Evolutionary conservation across 35 echinoderm and acorn worm genomes (phyloP), one percentile per base, ranked within the genome.

Genomic region (Heliocidaris erythrogramma): DNA sequence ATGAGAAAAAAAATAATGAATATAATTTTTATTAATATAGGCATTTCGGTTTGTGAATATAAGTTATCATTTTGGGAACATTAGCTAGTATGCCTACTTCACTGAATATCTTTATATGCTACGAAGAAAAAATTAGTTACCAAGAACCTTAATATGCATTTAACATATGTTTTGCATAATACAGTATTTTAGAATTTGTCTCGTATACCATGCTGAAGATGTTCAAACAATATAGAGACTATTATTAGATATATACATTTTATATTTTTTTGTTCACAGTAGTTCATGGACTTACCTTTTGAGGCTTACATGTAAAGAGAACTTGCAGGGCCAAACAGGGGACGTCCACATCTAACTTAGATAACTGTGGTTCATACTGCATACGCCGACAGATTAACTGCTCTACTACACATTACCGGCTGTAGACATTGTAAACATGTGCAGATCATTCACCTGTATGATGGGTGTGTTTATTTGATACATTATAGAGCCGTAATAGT

Each of bases 381-480:
- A 71, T 71, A 71, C 11, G 61, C 24, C 24, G 61, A 71, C 61
- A 71, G 61, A 71, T 71, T 71, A 71, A 71, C 11, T 71, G 61
- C 61, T 71, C 11, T 71, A 71, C 61, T 24, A 71, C 61, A 71
- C 61, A 71, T 71, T 13, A 11, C 61, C 61, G 61, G n/a, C n/a
- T n/a, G n/a, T n/a, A n/a, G n/a, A n/a, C n/a, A n/a, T 24, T 71
- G 61, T 71, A 71, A 71, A 71, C 61, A 71, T 71, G 61, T 71
- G 61, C 61, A 71, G 61, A 24, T 71, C 61, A 71, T 71, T 71
- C 24, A 24, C 61, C 61, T 71, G 61, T 71, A 71, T 71, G 11
- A 71, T 71, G 61, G 61, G 61, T 71, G 61, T 71, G 61, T 71
- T 13, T 24, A 71, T 71, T 13, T n/a, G n/a, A n/a, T n/a, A n/a